Evolutionary conservation across 1,140 invertebrate species (phyloP), one percentile per base, ranked within the genome.

Genomic region (Ceratina japonica): DNA sequence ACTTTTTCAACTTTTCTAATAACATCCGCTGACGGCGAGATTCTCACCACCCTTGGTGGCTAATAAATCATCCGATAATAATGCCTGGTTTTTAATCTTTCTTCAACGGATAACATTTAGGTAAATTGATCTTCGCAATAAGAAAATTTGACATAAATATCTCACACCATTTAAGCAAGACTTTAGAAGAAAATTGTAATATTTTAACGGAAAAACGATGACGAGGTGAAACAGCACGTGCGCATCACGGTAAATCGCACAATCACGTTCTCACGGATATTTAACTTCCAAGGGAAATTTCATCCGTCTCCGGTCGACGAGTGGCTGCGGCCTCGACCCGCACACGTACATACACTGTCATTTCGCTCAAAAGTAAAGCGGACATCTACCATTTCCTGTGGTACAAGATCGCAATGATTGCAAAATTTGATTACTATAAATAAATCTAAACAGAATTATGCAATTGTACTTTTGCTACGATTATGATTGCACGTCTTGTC

Each of bases 221-320:
- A 31, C 4, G 27, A 31, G 54, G 70, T 65, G 63, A 31, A 31
- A 31, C 27, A 22, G 56, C 51, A 31, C 10, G 61, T 22, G n/a
- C n/a, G n/a, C n/a, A 22, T 59, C 75, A 27, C 54, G 59, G 7
- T 31, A 66, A 83, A 83, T 81, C 75, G 71, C 56, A 79, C 66
- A 83, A 84, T 84, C 76, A 71, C 69, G 82, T 73, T 44, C 71
- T 24, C 52, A 72, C 54, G 76, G 82, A 83, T 84, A 84, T 84
- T 83, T 82, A 66, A 84, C 62, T 83, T 80, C 64, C 51, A 15
- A 56, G 65, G 61, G n/a, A 70, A 84, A 75, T 83, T 82, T 74
- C 62, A 54, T 76, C n/a, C 64, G 56, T n/a, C n/a, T n/a, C n/a
- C n/a, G n/a, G n/a, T 72, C 56, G 70, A 27, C 51, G 62, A 59